These are phyloP conservation scores for Ameiurus melas DNA, from an alignment of 2,113 vertebrate species.

Conservation along the genomic window DNA sequence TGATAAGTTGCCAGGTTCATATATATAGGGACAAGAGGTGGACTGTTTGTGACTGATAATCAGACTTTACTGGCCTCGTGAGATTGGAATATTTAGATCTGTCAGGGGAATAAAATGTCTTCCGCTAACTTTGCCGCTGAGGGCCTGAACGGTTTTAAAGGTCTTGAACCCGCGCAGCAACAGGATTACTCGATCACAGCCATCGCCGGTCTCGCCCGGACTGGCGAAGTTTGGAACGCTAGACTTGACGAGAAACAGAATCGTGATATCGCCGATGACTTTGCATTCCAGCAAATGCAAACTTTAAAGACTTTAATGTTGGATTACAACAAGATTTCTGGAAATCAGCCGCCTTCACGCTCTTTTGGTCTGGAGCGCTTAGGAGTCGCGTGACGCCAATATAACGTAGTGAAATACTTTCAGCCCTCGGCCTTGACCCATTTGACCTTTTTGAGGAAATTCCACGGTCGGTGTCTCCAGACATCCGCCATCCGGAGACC, in stretches of 20 bases:
- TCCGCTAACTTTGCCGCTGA: background rate
- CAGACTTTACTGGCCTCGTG: background rate
- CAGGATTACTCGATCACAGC: background rate
- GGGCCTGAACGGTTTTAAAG: background rate
- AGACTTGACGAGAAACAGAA: background rate
- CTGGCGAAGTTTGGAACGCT: background rate
- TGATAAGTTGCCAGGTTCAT: background rate
- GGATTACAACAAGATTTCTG: background rate
- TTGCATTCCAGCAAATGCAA: background rate
- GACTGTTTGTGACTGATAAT: background rate
- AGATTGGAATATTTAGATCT: background rate
- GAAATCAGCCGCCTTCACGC: background rate
- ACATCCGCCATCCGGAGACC: background rate
- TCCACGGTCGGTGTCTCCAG: background rate
- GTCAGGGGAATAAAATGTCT: background rate
- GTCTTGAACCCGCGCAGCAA: background rate
- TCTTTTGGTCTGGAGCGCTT: background rate
- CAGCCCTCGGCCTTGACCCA: background rate
- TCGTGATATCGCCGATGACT: background rate
- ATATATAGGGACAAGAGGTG: too few species aligned
- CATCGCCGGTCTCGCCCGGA: background rate
- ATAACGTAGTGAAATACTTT: background rate
- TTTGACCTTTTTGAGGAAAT: background rate
- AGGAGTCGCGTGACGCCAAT: background rate
- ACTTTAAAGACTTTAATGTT: background rate